Conservation (phyloP, 2,113 vertebrate species). For the Indicator maculatus region DNA sequence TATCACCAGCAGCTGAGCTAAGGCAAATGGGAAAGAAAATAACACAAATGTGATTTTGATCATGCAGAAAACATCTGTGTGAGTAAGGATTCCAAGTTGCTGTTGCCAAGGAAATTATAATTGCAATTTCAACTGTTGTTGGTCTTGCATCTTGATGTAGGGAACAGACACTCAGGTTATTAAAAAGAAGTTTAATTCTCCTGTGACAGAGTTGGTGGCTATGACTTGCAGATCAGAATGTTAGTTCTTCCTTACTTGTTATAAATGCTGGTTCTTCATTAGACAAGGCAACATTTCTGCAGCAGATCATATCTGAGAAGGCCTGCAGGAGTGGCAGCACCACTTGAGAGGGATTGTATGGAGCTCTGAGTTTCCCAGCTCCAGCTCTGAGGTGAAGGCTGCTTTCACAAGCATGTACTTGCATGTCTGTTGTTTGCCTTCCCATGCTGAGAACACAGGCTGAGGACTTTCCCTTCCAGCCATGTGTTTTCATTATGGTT, state of each 20-base stretch:
- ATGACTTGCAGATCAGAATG: neutral
- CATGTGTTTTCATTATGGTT: neutral
- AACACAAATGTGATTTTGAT: conserved; percentile 10
- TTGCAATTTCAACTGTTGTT: conserved; percentile 3
- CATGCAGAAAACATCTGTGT: conserved; percentile 7
- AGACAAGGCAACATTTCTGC: neutral
- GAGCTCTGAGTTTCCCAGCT: neutral
- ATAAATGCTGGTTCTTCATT: neutral
- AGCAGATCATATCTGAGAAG: neutral
- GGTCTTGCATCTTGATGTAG: neutral
- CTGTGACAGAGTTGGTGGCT: neutral
- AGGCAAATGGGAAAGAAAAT: conserved; percentile 9
- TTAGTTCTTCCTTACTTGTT: neutral
- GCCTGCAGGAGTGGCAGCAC: neutral
- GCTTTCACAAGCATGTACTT: neutral
- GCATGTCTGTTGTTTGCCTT: neutral
- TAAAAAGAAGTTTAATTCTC: neutral
- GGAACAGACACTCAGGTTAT: neutral
- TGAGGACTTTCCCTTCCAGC: neutral
- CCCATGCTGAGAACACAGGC: neutral
- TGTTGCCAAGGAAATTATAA: conserved; percentile 32
- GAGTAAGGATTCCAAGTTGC: neutral
- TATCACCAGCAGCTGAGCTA: neutral
- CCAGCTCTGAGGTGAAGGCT: neutral
- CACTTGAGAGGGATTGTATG: neutral